Conservation (phyloP, 2,888 invertebrate genomes). For the Tanypteryx hageni region DNA sequence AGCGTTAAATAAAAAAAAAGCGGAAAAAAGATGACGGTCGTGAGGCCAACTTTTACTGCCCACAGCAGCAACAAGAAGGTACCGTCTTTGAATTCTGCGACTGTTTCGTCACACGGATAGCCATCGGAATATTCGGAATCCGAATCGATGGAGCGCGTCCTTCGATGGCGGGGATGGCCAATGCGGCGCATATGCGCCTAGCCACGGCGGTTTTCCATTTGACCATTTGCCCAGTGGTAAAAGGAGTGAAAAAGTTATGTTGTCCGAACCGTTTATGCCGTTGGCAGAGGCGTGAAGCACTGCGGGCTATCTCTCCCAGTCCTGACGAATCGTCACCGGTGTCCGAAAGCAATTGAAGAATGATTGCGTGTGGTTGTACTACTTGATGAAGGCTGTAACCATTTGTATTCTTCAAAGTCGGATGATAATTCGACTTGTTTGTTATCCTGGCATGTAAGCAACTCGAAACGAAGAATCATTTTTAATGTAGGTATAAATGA, state of each 20-base stretch:
- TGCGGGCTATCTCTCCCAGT: too few relatives aligned
- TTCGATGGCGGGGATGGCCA: neutral
- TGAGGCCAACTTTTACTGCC: neutral
- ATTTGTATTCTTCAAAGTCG: too few relatives aligned
- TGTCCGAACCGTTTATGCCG: neutral
- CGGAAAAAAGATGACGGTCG: neutral
- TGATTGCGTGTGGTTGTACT: too few relatives aligned
- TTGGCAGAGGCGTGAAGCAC: neutral
- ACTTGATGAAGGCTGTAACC: too few relatives aligned
- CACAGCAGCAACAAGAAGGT: neutral
- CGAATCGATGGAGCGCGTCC: slow-evolving; percentile 14
- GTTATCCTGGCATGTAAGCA: too few relatives aligned
- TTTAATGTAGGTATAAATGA: too few relatives aligned
- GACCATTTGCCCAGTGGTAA: slow-evolving; percentile 7
- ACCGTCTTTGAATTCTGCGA: neutral
- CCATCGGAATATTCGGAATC: neutral
- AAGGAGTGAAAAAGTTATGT: slow-evolving; percentile 7
- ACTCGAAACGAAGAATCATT: too few relatives aligned
- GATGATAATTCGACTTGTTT: too few relatives aligned
- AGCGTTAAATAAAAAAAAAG: neutral
- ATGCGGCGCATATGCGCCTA: neutral
- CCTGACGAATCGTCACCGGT: too few relatives aligned
- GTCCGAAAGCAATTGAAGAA: too few relatives aligned
- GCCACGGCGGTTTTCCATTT: neutral
- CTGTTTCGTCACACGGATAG: neutral